Percentiles rank a stretch among this genome's conserved stretches.
These are phyloP conservation scores for Rhagonycha lutea DNA, from an alignment of 2,888 invertebrate genomes.

Conservation along the genomic window DNA sequence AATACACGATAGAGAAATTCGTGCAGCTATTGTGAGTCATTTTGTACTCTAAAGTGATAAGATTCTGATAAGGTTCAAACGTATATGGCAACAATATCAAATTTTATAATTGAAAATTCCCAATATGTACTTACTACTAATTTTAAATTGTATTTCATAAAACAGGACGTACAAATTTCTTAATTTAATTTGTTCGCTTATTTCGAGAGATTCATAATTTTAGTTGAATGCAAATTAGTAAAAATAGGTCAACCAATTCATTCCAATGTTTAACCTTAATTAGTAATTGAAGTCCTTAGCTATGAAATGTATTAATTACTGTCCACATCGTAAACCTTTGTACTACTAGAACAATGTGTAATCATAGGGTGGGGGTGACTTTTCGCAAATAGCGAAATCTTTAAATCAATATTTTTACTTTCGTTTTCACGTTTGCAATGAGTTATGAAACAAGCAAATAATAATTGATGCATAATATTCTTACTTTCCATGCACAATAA, in stretches of 20 bases:
- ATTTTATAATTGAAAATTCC: neutral
- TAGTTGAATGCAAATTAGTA: neutral
- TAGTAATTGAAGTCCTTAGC: neutral
- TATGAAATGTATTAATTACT: neutral
- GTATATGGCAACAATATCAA: conserved; percentile 12
- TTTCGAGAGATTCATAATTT: neutral
- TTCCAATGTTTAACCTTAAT: neutral
- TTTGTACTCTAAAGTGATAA: conserved; percentile 15
- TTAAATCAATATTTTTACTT: neutral
- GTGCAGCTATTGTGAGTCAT: conserved; percentile 29
- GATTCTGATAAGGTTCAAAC: conserved; percentile 5
- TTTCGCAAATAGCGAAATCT: neutral
- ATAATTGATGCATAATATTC: neutral
- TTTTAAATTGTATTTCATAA: neutral
- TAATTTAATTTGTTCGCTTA: neutral
- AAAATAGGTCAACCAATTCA: neutral
- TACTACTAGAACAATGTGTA: neutral
- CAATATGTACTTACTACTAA: neutral
- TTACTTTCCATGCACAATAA: neutral
- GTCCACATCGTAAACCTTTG: neutral
- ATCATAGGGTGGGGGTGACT: neutral
- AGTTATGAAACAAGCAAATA: neutral
- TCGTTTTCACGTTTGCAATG: neutral
- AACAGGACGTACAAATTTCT: neutral
- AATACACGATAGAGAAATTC: conserved; percentile 2